phyloP scores from a whole-genome alignment of 1,140 invertebrate genomes.

The Drosophila dunni region DNA sequence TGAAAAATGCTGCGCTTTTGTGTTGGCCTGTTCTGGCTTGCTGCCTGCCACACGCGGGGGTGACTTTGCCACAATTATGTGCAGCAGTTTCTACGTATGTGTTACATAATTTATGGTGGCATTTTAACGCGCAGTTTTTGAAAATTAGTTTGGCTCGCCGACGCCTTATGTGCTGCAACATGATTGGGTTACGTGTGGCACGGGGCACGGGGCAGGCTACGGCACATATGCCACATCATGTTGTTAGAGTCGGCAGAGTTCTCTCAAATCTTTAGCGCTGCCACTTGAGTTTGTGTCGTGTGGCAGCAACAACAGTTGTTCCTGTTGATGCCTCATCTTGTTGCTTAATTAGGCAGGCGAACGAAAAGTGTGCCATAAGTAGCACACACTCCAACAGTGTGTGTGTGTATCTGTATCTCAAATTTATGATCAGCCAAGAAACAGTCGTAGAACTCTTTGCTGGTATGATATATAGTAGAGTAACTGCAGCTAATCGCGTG shows the following conservation, averaged over 20 bases:
- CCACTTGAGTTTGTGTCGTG: constrained; percentile 53
- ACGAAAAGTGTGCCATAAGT: constrained; percentile 67
- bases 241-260: constrained; percentile 19
- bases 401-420: not conserved
- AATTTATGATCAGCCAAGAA: constrained; percentile 6
- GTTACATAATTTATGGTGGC: constrained; percentile 78
- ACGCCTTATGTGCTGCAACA: constrained; percentile 44
- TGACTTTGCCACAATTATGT: constrained; percentile 7
- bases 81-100: not conserved
- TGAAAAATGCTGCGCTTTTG: constrained; percentile 55
- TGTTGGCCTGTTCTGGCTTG: not conserved
- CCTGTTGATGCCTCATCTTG: constrained; percentile 39
- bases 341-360: constrained; percentile 67
- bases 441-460: not conserved
- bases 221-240: constrained; percentile 61
- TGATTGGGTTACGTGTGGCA: constrained; percentile 32
- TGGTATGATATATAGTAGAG: not conserved
- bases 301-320: constrained; percentile 51
- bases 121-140: constrained; percentile 66
- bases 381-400: constrained; percentile 2
- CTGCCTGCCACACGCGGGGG: constrained; percentile 28
- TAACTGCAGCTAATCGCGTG: not conserved
- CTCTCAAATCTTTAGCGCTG: constrained; percentile 6
- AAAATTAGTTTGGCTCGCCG: constrained; percentile 61
- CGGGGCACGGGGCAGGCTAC: constrained; percentile 18